phyloP scores from a whole-genome alignment of 2,113 vertebrate species.

The Myotis brandtii region DNA sequence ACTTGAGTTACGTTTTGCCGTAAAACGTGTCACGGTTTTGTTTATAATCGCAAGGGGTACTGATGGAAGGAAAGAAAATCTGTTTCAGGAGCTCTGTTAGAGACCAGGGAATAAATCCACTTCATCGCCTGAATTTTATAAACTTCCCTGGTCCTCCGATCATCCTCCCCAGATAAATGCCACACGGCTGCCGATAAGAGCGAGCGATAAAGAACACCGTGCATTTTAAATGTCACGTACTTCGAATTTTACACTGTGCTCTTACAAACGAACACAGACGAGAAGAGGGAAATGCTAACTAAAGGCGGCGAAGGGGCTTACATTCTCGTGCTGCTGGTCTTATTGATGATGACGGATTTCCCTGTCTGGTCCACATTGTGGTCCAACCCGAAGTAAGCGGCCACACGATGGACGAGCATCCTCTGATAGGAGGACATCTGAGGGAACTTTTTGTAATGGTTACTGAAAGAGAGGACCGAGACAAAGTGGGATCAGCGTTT shows the following conservation, averaged over 20 bases:
- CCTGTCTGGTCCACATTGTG: conserved; percentile 98
- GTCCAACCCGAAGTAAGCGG: conserved; percentile 98
- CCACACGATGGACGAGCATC: conserved; percentile 97
- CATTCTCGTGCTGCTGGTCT: conserved; percentile 96
- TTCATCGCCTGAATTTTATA: conserved; percentile 12
- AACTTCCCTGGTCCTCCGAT: conserved; percentile 25
- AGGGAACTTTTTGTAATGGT: conserved; percentile 97
- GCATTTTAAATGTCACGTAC: not conserved
- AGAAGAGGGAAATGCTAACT: not conserved
- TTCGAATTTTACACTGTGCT: not conserved
- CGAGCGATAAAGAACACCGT: not conserved
- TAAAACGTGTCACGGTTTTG: not conserved
- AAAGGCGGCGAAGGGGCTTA: conserved; percentile 84
- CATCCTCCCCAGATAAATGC: conserved; percentile 16
- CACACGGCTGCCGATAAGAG: conserved; percentile 25
- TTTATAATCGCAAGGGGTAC: not conserved
- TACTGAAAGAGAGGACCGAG: conserved; percentile 80
- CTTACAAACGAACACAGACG: not conserved
- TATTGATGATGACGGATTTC: conserved; percentile 97
- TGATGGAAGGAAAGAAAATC: not conserved
- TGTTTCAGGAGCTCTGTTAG: not conserved
- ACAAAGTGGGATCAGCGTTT: not conserved
- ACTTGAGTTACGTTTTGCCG: not conserved
- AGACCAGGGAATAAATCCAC: not conserved
- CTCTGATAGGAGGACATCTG: conserved; percentile 98